Percentiles rank a stretch among this genome's conserved stretches.
These are phyloP conservation scores for Erpetoichthys calabaricus DNA, from an alignment of 2,797 vertebrate species.

Conservation along the genomic window DNA sequence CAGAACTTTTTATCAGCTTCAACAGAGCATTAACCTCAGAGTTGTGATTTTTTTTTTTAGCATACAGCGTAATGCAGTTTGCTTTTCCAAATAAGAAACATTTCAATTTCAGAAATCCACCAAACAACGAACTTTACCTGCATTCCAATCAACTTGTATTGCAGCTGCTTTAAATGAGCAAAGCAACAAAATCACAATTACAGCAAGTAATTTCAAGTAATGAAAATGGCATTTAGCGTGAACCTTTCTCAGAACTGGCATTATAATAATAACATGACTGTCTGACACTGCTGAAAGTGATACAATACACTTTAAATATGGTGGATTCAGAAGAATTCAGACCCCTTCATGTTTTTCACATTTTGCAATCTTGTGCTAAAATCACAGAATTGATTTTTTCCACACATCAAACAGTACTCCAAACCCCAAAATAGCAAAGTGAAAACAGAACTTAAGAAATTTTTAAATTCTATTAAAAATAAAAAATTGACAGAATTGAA, in stretches of 20 bases:
- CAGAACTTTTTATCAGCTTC: constrained; percentile 14
- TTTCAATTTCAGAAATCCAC: neutral
- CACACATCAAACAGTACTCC: too few species aligned
- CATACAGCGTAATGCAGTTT: neutral
- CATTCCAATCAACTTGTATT: neutral
- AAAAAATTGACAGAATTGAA: too few species aligned
- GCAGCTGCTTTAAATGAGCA: neutral
- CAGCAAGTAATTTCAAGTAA: neutral
- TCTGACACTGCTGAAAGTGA: too few species aligned
- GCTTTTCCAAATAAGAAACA: neutral
- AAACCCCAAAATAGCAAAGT: too few species aligned
- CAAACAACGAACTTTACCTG: neutral
- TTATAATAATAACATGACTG: too few species aligned
- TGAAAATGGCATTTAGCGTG: neutral
- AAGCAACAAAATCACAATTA: neutral
- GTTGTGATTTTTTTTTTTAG: constrained; percentile 6
- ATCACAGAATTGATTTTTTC: too few species aligned
- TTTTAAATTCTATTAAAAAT: too few species aligned
- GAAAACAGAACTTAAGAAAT: too few species aligned
- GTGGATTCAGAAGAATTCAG: too few species aligned
- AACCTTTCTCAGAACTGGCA: neutral
- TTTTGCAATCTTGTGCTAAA: too few species aligned
- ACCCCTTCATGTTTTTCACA: too few species aligned
- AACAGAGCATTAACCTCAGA: constrained; percentile 14
- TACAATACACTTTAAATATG: too few species aligned